Evolutionary conservation across 1,140 invertebrate species (phyloP), one percentile per base, ranked within the genome.

Genomic region (Diachasma alloeum): DNA sequence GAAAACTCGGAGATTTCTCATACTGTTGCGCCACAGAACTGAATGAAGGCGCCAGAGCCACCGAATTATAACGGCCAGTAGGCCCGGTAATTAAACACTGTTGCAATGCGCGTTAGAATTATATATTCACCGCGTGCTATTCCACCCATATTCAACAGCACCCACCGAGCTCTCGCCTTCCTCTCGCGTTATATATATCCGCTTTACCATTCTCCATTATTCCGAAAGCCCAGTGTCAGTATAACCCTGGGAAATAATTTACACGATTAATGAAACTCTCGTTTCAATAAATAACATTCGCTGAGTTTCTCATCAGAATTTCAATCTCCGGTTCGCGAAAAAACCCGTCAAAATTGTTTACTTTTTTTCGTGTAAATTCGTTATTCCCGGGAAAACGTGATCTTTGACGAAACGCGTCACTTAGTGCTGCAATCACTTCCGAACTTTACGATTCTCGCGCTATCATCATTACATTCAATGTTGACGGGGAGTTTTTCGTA

Each of bases 31-130:
- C 31, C 31, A 2, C 6, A 31, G 31, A 31, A 31, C 2, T 31
- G 31, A 31, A 31, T 59, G 22, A 22, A 22, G 53, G n/a, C 53
- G 19, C 53, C n/a, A 59, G 17, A 59, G n/a, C 17, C 6, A 22
- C 53, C 31, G 22, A 59, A 59, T 59, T 59, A 59, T 59, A 10
- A 59, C 53, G 19, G 53, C 31, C 31, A 31, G n/a, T 22, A 59
- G 53, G 53, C n/a, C 24, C 11, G 24, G 59, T 63, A 63, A 63
- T 63, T 63, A 63, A 63, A 63, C 22, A 19, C 22, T 26, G 59
- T 63, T 63, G 59, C 22, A 63, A 63, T 63, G 24, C 9, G 19
- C 59, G 59, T 63, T 63, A 63, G 59, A 63, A 63, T 63, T 63
- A 63, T 26, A 63, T 26, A 63, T 63, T 63, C 59, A 19, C 48